Evolutionary conservation across 2,113 vertebrate genomes (phyloP), one percentile per base, ranked within the genome.

Genomic region (Limanda limanda): DNA sequence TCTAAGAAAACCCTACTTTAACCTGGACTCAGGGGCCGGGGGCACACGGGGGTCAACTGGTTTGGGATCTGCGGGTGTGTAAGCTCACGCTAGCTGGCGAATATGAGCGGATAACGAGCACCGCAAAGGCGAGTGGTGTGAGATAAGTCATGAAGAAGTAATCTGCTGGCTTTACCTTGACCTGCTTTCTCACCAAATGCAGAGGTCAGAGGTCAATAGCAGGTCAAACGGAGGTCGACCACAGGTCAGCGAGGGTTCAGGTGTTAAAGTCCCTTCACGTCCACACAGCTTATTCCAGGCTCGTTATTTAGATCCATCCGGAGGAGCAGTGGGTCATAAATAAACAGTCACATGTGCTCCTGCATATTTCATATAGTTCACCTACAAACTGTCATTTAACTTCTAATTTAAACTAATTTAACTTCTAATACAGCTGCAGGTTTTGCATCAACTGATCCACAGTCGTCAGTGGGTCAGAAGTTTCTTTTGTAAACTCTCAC

Each of bases 41-140:
- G 76, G 62, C 72, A 24, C 14, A 0, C 12, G 0, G 37, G 42
- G 86, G 81, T 86, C 83, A 89, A 83, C 63, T 56, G 54, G 69
- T 88, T 68, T 42, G 56, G n/a, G 57, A 24, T 21, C 27, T 51
- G 47, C 20, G 7, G 8, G 23, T 2, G 8, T 76, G 48, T 82
- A 78, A 85, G 14, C 27, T n/a, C 59, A 37, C 60, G 69, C 57
- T 83, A 67, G 48, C 68, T n/a, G 42, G 64, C 66, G 74, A 80
- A 85, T 56, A 4, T 2, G 1, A 23, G 72, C 14, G 17, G 59
- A 75, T 78, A 78, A 84, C 13, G 0, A 65, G 47, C 24, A 4
- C 14, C 1, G 2, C 1, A 23, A n/a, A 51, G 40, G 27, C n/a
- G 10, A 68, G 37, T 7, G 60, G 59, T 74, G 65, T 66, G 64